These are phyloP conservation scores for Gambelia wislizenii DNA, from an alignment of 2,797 vertebrate genomes.

Conservation along the genomic window DNA sequence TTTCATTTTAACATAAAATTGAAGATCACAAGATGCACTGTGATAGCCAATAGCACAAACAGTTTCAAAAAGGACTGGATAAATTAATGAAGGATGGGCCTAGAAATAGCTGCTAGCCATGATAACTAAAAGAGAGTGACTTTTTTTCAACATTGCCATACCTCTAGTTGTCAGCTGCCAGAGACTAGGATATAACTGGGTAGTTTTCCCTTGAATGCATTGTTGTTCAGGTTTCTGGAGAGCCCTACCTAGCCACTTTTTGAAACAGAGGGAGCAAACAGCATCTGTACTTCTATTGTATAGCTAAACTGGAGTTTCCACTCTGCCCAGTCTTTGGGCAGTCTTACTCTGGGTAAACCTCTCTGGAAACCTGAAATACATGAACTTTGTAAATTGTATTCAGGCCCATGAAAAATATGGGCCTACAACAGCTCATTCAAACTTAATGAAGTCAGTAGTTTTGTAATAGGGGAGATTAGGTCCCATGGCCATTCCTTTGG, in stretches of 20 bases:
- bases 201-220: not conserved
- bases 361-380: not conserved
- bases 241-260: not conserved
- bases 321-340: not conserved
- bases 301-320: not conserved
- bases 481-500: constrained; percentile 23
- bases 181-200: too few relatives aligned
- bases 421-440: not conserved
- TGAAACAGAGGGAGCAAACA: not conserved
- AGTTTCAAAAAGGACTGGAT: not conserved
- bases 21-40: not conserved
- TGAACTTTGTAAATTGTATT: not conserved
- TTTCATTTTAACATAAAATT: not conserved
- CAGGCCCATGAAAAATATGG: not conserved
- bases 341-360: too few relatives aligned
- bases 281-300: not conserved
- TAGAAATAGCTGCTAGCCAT: not conserved
- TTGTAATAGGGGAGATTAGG: constrained; percentile 19
- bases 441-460: not conserved
- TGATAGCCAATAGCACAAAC: not conserved
- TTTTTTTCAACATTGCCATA: not conserved
- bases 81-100: not conserved
- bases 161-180: not conserved
- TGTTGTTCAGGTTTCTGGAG: not conserved
- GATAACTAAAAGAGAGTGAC: too few relatives aligned